Evolutionary conservation across 2,888 invertebrate species (phyloP), one percentile per base, ranked within the genome.

Genomic region (Blastobasis lacticolella): DNA sequence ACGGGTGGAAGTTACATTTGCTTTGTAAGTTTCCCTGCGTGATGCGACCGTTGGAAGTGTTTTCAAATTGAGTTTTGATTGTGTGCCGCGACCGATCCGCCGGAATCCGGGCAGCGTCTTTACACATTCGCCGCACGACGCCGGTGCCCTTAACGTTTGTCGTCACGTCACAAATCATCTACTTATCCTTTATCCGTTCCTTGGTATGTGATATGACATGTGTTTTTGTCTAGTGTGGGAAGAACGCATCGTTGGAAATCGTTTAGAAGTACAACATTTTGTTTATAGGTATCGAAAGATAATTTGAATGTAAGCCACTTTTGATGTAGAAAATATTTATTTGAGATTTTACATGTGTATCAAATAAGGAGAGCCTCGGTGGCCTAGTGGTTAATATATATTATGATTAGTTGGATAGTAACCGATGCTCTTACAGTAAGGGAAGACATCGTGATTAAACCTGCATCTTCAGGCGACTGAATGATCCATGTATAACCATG

Each of bases 11-110:
- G 8, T 44, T 44, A 10, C 10, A 9, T 48, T 48, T 37, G 10
- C 44, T 10, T 49, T 38, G 49, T 48, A 49, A 49, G 49, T 49
- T 49, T 46, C 45, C 10, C 74, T 74, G 71, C 74, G 77, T 71
- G 78, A 74, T 74, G 66, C 64, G 72, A 77, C 74, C 74, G 77
- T 71, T 71, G 64, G 66, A 75, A 80, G 77, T 78, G 80, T 78
- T 78, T 74, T 73, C 69, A 70, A 75, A 79, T 78, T 71, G 79
- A 77, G 80, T 80, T 82, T 76, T 79, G 81, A 81, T 81, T 81
- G 78, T 79, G 73, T 78, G 78, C 69, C 69, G 23, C 23, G 69
- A 62, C 67, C 66, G 41, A 36, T 40, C 43, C 68, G 69, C 71
- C 73, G 66, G 63, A 75, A 77, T 73, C 66, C 73, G 65, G 71